Evolutionary conservation across 2,797 vertebrate genomes (phyloP), one percentile per base, ranked within the genome.

Genomic region (Nothura maculosa): DNA sequence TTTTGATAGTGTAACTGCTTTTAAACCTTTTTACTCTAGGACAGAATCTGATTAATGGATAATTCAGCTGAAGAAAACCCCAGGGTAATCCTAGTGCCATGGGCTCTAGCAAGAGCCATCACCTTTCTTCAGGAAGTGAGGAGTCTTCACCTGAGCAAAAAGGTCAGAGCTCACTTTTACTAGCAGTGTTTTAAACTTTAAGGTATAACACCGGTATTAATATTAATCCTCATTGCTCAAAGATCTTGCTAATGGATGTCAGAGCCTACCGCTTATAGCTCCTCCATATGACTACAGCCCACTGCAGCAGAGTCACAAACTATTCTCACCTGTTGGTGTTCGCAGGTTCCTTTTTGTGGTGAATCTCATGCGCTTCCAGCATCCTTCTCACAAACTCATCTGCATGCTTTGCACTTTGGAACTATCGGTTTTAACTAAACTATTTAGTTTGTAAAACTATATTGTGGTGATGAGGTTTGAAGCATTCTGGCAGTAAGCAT

Each of bases 61-160:
- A 73, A 30, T 8, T 28, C 3, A 54, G 13, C 5, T 12, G 45
- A 68, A 19, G 18, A 61, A 70, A 74, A 50, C 9, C 8, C 12
- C 19, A 62, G 25, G 5, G 6, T 21, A 81, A 24, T 28, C 24
- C 22, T 34, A 57, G 36, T 2, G 20, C 22, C 15, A 15, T 4
- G 10, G 70, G 8, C 8, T 74, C 38, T 0, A 0, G 6, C 17
- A 57, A 6, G 6, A 18, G 8, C n/a, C 45, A 20, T 70, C 70
- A 72, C 3, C 7, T 50, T 10, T 15, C 4, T 57, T 62, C 61
- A 55, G 48, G 48, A 50, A 62, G 25, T 50, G 58, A 55, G 54
- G 17, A 90, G 21, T 9, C 36, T 85, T 76, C n/a, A 30, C 10
- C 62, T 28, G 6, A 40, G 15, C 1, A 1, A 55, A 78, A 78